Percentiles rank a stretch among this genome's conserved stretches.
These are phyloP conservation scores for Brienomyrus longianalis DNA, from an alignment of 2,113 vertebrate genomes.

Conservation along the genomic window DNA sequence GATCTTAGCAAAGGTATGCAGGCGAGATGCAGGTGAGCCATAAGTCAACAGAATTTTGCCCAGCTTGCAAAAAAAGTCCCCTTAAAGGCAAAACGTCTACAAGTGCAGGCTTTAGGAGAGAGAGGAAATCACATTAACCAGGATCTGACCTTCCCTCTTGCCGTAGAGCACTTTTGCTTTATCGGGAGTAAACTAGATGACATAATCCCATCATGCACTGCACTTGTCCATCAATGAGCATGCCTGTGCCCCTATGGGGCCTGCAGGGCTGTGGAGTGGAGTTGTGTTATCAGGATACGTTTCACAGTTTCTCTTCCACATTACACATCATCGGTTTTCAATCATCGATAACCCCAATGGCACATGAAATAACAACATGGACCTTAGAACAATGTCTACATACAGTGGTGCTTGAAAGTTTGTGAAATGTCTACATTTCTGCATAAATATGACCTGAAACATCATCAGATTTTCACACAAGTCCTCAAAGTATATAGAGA, in stretches of 20 bases:
- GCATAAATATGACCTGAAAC: too few species aligned
- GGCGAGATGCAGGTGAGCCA: neutral
- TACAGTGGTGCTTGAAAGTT: neutral
- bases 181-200: neutral
- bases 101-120: neutral
- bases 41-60: neutral
- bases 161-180: neutral
- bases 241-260: neutral
- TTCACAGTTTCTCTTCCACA: neutral
- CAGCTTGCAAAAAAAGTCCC: neutral
- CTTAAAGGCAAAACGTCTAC: neutral
- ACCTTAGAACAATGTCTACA: neutral
- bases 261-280: neutral
- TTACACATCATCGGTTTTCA: neutral
- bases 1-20: neutral
- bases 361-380: neutral
- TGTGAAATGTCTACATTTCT: too few species aligned
- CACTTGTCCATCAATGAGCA: neutral
- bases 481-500: too few species aligned
- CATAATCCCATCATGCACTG: neutral
- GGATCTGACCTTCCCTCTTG: neutral
- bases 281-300: neutral
- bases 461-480: too few species aligned
- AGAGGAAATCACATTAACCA: neutral
- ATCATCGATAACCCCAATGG: neutral